These are phyloP conservation scores for Leucophora obtusa DNA, from an alignment of 2,888 invertebrate genomes.

Conservation along the genomic window DNA sequence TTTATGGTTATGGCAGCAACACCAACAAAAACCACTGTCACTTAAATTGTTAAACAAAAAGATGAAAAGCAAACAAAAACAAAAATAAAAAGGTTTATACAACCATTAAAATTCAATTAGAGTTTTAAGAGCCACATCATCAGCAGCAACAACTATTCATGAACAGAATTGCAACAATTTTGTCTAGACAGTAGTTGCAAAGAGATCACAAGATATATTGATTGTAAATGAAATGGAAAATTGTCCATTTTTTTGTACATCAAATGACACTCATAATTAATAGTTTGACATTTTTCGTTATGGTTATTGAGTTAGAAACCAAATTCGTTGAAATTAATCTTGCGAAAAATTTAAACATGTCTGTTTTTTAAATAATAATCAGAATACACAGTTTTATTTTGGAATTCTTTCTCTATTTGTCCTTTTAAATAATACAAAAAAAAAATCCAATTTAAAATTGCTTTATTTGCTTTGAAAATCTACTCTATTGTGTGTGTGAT, in stretches of 20 bases:
- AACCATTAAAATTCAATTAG: constrained; percentile 64
- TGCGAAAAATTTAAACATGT: not conserved
- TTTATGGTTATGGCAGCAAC: constrained; percentile 49
- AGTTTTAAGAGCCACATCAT: constrained; percentile 7
- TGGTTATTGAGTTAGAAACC: not conserved
- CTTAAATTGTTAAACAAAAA: constrained; percentile 49
- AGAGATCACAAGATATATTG: constrained; percentile 52
- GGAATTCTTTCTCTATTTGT: not conserved
- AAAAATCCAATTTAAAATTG: constrained; percentile 60
- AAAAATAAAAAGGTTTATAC: constrained; percentile 51
- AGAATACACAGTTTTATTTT: not conserved
- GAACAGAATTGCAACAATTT: constrained; percentile 17
- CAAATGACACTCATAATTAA: constrained; percentile 53
- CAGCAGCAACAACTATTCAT: not conserved
- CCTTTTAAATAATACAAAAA: constrained; percentile 10
- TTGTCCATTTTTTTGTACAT: constrained; percentile 32
- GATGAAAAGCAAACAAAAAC: constrained; percentile 8
- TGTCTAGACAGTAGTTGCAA: constrained; percentile 55
- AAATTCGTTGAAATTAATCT: not conserved
- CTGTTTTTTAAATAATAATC: not conserved
- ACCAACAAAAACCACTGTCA: constrained; percentile 36
- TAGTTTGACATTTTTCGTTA: constrained; percentile 39
- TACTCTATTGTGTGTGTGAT: constrained; percentile 38
- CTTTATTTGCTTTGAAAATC: constrained; percentile 56
- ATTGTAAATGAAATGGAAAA: constrained; percentile 63